Evolutionary conservation across 2,797 vertebrate genomes (phyloP).

Genomic region (Catostomus latipinnis): DNA sequence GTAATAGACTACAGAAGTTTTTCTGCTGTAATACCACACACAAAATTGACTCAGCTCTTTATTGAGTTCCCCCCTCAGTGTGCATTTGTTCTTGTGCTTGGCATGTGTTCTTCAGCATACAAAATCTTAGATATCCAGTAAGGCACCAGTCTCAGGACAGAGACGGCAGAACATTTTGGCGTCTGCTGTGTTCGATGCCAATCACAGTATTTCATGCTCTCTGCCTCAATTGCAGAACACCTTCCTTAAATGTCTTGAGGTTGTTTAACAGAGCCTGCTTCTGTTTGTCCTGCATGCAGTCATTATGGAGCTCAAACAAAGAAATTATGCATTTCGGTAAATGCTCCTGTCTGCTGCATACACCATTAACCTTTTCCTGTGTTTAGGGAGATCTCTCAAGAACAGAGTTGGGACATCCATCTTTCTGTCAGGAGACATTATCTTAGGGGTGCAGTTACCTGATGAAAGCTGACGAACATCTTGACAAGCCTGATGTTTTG

Average conservation of each 20-base stretch:
- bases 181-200: constrained; percentile 41
- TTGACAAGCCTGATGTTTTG: background rate
- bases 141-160: constrained; percentile 39
- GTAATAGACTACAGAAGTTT: no score
- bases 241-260: constrained; percentile 63
- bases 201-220: constrained; percentile 53
- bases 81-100: constrained; percentile 4
- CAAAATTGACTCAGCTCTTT: no score
- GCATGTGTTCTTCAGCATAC: background rate
- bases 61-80: background rate
- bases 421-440: constrained; percentile 48
- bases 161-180: constrained; percentile 36
- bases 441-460: constrained; percentile 13
- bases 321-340: constrained; percentile 74
- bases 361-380: constrained; percentile 49
- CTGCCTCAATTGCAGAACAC: constrained; percentile 62
- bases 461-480: background rate
- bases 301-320: constrained; percentile 72
- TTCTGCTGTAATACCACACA: no score
- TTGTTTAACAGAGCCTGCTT: constrained; percentile 58
- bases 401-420: constrained; percentile 53
- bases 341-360: constrained; percentile 69
- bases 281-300: constrained; percentile 73
- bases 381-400: constrained; percentile 34
- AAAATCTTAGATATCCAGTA: constrained; percentile 52